These are phyloP conservation scores for Eristalis arbustorum DNA, from an alignment of 2,888 invertebrate genomes.

Conservation along the genomic window DNA sequence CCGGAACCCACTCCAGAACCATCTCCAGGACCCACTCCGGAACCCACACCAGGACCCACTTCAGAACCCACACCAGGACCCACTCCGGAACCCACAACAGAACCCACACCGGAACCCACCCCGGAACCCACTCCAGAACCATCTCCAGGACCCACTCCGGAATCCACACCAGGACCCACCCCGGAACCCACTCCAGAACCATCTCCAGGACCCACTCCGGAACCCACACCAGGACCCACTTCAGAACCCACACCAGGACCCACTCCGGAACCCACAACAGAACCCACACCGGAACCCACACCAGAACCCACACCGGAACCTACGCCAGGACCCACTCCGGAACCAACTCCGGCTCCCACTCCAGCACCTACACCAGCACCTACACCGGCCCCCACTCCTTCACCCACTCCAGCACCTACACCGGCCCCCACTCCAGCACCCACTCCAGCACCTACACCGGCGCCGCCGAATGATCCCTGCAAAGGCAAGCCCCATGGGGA, in stretches of 20 bases:
- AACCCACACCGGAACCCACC: too few species aligned
- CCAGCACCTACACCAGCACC: not conserved
- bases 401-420: not conserved
- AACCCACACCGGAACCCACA: not conserved
- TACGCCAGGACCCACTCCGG: not conserved
- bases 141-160: not conserved
- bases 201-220: not conserved
- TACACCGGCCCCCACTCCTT: not conserved
- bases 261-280: too few species aligned
- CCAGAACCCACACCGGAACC: not conserved
- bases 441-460: constrained; percentile 4
- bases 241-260: too few species aligned
- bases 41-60: not conserved
- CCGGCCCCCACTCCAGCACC: not conserved
- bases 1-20: too few species aligned
- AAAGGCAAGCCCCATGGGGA: constrained; percentile 16
- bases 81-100: not conserved
- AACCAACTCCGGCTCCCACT: not conserved
- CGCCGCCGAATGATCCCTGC: constrained; percentile 12
- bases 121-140: too few species aligned
- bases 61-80: not conserved
- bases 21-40: not conserved
- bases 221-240: too few species aligned
- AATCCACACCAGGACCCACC: not conserved
- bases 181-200: not conserved